These are phyloP conservation scores for Neoaliturus tenellus DNA, from an alignment of 2,888 invertebrate genomes.

Conservation along the genomic window DNA sequence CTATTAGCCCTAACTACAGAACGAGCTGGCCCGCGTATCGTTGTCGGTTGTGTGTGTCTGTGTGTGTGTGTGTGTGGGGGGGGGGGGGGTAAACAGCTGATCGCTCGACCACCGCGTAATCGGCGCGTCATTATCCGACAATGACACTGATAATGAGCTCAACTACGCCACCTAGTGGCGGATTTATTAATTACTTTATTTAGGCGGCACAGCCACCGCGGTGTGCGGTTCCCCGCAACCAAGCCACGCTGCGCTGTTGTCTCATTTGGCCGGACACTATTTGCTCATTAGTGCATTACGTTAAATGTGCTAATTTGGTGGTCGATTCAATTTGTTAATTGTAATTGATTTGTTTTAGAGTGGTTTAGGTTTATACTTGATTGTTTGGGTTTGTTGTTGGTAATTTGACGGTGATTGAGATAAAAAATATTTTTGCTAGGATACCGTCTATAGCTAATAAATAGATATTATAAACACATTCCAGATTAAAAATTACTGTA, in stretches of 20 bases:
- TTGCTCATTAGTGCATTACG: neutral
- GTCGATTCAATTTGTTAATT: too few relatives aligned
- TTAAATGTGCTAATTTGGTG: neutral
- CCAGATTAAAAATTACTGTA: too few relatives aligned
- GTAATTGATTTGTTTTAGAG: too few relatives aligned
- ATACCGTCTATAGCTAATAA: too few relatives aligned
- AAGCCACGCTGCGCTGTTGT: neutral
- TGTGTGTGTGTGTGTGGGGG: too few relatives aligned
- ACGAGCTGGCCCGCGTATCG: conserved; percentile 1
- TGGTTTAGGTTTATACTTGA: too few relatives aligned
- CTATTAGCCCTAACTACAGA: conserved; percentile 42
- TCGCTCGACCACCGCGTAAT: conserved; percentile 35
- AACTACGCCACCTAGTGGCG: conserved; percentile 3
- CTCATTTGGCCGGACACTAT: neutral
- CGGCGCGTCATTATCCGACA: conserved; percentile 33
- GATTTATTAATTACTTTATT: conserved; percentile 51
- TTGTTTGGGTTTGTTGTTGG: too few relatives aligned
- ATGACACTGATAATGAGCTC: conserved; percentile 44
- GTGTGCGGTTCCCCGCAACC: neutral
- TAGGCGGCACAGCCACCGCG: neutral
- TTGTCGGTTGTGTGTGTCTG: too few relatives aligned
- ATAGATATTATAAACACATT: too few relatives aligned
- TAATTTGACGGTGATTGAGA: too few relatives aligned
- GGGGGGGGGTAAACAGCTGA: conserved; percentile 44
- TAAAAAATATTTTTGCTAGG: too few relatives aligned